Conservation (phyloP, 2,113 vertebrate genomes). For the Triplophysa siluroides region DNA sequence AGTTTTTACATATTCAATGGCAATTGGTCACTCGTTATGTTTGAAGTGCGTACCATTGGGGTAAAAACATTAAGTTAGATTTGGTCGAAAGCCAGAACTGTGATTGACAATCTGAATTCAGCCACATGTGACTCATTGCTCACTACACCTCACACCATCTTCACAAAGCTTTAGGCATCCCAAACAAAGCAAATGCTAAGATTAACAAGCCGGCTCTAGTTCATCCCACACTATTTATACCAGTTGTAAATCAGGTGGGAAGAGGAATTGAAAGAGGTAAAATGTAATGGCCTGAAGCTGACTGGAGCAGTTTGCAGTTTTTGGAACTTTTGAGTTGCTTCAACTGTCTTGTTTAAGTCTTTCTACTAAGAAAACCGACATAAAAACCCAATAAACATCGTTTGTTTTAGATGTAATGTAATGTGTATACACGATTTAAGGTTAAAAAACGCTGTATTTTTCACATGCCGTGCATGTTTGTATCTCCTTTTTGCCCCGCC, state of each 20-base stretch:
- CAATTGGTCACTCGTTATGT: no score
- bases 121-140: conserved; percentile 39
- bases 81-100: neutral
- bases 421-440: no score
- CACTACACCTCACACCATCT: neutral
- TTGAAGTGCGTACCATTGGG: neutral
- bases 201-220: conserved; percentile 35
- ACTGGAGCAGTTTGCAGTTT: neutral
- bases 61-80: neutral
- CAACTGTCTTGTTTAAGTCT: no score
- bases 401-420: no score
- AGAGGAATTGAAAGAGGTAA: conserved; percentile 6
- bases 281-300: neutral
- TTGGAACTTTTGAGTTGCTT: neutral
- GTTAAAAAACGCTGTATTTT: no score
- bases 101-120: conserved; percentile 17
- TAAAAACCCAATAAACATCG: no score
- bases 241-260: conserved; percentile 23
- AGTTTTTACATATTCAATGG: no score
- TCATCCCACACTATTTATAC: conserved; percentile 22
- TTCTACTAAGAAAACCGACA: no score
- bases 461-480: no score
- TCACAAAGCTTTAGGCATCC: conserved; percentile 1
- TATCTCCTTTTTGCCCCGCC: no score
- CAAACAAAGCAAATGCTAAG: neutral